A percentile compares a stretch with the other conserved stretches of the same genome.
phyloP scores from a whole-genome alignment of 1,140 invertebrate genomes.

The Cydia pomonella region DNA sequence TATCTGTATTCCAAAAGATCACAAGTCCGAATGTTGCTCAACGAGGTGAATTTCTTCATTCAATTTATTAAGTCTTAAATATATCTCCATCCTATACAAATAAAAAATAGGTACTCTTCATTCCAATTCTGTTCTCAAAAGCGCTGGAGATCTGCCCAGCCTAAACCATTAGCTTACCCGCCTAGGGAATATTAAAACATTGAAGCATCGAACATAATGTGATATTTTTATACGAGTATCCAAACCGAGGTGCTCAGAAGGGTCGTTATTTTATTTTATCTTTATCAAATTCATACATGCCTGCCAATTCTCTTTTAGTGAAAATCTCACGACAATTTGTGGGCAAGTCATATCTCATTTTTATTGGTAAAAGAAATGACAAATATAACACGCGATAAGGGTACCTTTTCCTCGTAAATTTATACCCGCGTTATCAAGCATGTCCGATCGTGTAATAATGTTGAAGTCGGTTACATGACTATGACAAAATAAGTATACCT shows the following conservation, averaged over 20 bases:
- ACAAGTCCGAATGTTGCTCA: no score
- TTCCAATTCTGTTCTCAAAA: not conserved
- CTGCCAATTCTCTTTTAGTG: slow-evolving; percentile 32
- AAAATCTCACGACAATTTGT: slow-evolving; percentile 29
- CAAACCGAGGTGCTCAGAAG: slow-evolving; percentile 18
- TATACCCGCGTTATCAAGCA: slow-evolving; percentile 5
- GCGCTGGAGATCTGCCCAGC: slow-evolving; percentile 4
- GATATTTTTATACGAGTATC: slow-evolving; percentile 19
- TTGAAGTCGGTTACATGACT: not conserved
- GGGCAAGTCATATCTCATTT: slow-evolving; percentile 33
- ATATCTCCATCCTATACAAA: no score
- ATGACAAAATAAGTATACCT: no score
- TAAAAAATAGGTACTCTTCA: not conserved
- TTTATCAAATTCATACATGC: slow-evolving; percentile 25
- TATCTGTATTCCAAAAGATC: no score
- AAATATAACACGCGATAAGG: slow-evolving; percentile 29
- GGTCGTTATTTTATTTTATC: slow-evolving; percentile 24
- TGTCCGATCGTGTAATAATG: slow-evolving; percentile 19
- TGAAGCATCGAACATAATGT: not conserved
- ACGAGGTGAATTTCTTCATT: no score
- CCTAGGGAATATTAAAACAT: not conserved
- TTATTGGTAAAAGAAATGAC: slow-evolving; percentile 29
- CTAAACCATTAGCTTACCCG: not conserved
- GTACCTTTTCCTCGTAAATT: slow-evolving; percentile 14
- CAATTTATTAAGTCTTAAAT: no score